Conservation (phyloP, 1,140 invertebrate genomes). For the Bactericera cockerelli region DNA sequence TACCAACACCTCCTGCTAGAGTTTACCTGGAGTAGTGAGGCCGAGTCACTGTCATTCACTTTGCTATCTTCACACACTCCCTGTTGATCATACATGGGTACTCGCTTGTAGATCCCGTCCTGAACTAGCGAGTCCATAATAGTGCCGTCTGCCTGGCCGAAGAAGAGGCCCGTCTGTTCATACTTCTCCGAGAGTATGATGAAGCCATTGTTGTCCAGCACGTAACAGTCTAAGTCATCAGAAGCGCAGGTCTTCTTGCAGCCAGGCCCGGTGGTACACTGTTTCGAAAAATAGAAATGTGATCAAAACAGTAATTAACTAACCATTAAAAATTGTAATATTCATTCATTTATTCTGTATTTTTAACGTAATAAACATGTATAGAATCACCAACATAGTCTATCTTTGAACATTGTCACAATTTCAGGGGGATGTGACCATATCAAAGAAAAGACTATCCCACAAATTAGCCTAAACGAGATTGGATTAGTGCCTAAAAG, state of each 20-base stretch:
- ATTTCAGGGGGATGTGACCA: no score
- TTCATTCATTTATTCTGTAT: no score
- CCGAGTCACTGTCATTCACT: constrained; percentile 44
- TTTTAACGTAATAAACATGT: no score
- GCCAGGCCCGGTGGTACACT: constrained; percentile 47
- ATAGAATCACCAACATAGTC: no score
- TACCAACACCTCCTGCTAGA: no score
- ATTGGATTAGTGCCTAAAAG: no score
- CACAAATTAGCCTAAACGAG: no score
- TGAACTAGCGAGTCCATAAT: constrained; percentile 86
- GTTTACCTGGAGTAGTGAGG: constrained; percentile 15
- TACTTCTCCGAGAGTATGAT: constrained; percentile 76
- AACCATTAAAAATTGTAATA: no score
- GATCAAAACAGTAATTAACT: no score
- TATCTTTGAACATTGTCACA: no score
- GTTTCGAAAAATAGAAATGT: constrained; percentile 24
- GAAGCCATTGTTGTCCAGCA: constrained; percentile 84
- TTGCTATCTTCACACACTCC: constrained; percentile 64
- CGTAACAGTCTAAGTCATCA: constrained; percentile 75
- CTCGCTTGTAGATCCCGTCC: constrained; percentile 71
- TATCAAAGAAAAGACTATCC: no score
- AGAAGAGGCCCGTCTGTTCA: constrained; percentile 73
- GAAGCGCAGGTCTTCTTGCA: constrained; percentile 73
- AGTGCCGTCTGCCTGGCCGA: constrained; percentile 85
- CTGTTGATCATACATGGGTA: constrained; percentile 75